These are phyloP conservation scores for Pollenia griseotomentosa DNA, from an alignment of 2,888 invertebrate species.

Conservation along the genomic window DNA sequence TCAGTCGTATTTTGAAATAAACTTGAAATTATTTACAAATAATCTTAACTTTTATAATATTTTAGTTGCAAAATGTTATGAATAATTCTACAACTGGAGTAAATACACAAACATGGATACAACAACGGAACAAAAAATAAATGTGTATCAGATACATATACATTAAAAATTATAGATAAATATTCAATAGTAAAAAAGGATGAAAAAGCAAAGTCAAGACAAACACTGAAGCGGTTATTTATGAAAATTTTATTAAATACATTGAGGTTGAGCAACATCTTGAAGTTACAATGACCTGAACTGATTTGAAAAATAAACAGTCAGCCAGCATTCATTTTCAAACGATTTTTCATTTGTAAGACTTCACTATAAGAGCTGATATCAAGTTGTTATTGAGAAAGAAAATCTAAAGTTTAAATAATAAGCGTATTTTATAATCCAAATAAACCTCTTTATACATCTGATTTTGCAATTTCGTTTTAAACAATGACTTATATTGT, in stretches of 20 bases:
- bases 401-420: too few relatives aligned
- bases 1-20: constrained; percentile 12
- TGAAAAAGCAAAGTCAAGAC: constrained; percentile 18
- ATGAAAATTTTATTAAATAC: neutral
- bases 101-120: neutral
- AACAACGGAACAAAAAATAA: neutral
- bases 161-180: neutral
- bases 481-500: too few relatives aligned
- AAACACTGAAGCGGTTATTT: neutral
- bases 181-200: neutral
- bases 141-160: neutral
- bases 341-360: too few relatives aligned
- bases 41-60: constrained; percentile 45
- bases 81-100: constrained; percentile 13
- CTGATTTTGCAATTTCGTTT: too few relatives aligned
- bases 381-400: too few relatives aligned
- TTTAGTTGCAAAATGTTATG: constrained; percentile 51
- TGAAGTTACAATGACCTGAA: constrained; percentile 10
- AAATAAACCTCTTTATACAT: too few relatives aligned
- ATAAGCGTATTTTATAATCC: too few relatives aligned
- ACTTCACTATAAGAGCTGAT: too few relatives aligned
- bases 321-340: constrained; percentile 1
- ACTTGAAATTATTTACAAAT: constrained; percentile 46
- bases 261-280: neutral
- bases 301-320: constrained; percentile 19